Evolutionary conservation across 64 coral and sea anemone genomes (phyloP).

Genomic region (Cladopsammia gracilis): DNA sequence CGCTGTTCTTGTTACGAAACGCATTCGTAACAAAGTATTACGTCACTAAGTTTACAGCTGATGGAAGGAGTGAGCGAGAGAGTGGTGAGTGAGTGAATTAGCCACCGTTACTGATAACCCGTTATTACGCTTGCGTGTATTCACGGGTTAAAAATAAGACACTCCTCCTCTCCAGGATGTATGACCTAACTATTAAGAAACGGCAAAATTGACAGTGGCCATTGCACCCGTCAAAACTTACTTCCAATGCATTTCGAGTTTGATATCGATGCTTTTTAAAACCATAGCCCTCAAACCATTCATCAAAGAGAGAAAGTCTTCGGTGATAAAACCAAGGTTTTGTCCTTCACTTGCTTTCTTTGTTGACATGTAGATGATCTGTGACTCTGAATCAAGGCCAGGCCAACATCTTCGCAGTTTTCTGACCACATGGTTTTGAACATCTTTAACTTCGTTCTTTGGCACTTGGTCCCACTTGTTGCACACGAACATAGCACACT

Average conservation of each 20-base stretch:
- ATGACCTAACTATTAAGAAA: no score
- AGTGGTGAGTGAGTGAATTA: no score
- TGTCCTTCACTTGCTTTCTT: not conserved
- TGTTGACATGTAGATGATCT: constrained; percentile 30
- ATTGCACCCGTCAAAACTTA: not conserved
- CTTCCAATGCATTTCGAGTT: not conserved
- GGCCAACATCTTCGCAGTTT: not conserved
- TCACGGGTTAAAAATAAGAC: no score
- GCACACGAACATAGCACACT: constrained; percentile 18
- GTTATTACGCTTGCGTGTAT: no score
- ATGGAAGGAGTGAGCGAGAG: no score
- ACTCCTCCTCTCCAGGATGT: no score
- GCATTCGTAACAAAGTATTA: no score
- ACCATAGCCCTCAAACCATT: not conserved
- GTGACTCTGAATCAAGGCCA: not conserved
- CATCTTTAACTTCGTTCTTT: not conserved
- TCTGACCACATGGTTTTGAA: not conserved
- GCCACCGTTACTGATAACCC: no score
- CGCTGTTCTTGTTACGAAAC: no score
- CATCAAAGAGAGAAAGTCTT: not conserved
- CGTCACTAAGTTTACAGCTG: no score
- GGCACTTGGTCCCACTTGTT: constrained; percentile 46
- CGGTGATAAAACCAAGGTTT: not conserved
- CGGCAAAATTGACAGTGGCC: no score
- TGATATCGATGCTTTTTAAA: not conserved